Conservation (phyloP, 1,140 invertebrate species). For the Caenorhabditis tropicalis region DNA sequence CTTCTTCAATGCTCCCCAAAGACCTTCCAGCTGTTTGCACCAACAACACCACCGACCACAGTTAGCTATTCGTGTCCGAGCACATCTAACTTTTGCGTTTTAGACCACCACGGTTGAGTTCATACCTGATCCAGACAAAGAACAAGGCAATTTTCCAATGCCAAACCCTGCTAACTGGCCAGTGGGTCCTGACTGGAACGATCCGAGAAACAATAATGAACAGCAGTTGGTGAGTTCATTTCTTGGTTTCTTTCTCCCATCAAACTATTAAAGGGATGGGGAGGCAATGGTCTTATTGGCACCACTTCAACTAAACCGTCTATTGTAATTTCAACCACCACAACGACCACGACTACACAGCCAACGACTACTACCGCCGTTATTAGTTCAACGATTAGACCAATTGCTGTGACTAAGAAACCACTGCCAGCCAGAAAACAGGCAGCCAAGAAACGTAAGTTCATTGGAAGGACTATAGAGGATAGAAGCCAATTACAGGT, state of each 20-base stretch:
- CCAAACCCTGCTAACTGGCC: constrained; percentile 49
- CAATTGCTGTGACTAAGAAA: constrained; percentile 24
- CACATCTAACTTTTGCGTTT: neutral
- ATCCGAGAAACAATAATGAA: constrained; percentile 13
- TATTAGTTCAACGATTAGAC: constrained; percentile 20
- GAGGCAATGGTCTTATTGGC: constrained; percentile 45
- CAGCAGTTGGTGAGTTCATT: constrained; percentile 4
- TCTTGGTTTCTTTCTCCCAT: neutral
- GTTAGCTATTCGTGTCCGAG: neutral
- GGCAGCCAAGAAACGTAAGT: neutral
- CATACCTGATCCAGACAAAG: constrained; percentile 32
- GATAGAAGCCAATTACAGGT: neutral
- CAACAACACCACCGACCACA: constrained; percentile 37
- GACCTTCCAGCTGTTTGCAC: neutral
- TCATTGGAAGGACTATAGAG: neutral
- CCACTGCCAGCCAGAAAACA: neutral
- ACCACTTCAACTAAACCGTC: neutral
- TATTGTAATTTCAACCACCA: constrained; percentile 20
- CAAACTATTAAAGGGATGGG: neutral
- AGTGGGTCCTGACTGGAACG: constrained; percentile 49
- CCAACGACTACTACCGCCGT: neutral
- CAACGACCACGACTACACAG: neutral
- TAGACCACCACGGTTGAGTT: constrained; percentile 11
- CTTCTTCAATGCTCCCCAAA: neutral
- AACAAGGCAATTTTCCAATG: constrained; percentile 38